These are phyloP conservation scores for Musca vetustissima DNA, from an alignment of 1,140 invertebrate genomes.

Conservation along the genomic window DNA sequence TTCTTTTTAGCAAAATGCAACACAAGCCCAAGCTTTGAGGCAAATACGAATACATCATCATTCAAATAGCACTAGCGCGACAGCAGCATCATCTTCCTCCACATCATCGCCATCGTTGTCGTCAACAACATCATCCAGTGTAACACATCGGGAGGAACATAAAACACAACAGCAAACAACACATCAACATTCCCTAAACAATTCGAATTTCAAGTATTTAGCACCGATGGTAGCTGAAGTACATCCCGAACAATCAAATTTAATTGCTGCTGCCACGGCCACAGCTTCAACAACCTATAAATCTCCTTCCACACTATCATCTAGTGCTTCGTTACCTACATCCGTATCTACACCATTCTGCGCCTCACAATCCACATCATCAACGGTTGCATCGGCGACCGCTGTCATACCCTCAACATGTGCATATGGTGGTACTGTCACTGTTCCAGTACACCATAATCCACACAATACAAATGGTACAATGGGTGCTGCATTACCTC, in stretches of 20 bases:
- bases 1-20: neutral
- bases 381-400: conserved; percentile 43
- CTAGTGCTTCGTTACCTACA: conserved; percentile 50
- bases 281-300: conserved; percentile 38
- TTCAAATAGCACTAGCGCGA: conserved; percentile 15
- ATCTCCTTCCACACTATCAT: conserved; percentile 49
- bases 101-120: conserved; percentile 13
- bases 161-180: conserved; percentile 14
- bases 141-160: neutral
- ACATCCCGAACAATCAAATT: conserved; percentile 56
- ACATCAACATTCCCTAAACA: conserved; percentile 31
- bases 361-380: conserved; percentile 49
- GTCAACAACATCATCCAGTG: neutral
- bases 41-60: conserved; percentile 28
- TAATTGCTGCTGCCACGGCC: conserved; percentile 33
- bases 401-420: conserved; percentile 52
- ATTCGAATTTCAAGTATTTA: conserved; percentile 46
- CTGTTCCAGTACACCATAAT: conserved; percentile 41
- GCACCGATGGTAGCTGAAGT: conserved; percentile 57
- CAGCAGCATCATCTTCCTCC: conserved; percentile 20
- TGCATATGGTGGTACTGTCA: conserved; percentile 43
- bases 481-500: conserved; percentile 35
- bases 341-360: conserved; percentile 46
- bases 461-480: conserved; percentile 14
- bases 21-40: conserved; percentile 22